Conservation (phyloP, 2,113 vertebrate species). For the Lycaon pictus region DNA sequence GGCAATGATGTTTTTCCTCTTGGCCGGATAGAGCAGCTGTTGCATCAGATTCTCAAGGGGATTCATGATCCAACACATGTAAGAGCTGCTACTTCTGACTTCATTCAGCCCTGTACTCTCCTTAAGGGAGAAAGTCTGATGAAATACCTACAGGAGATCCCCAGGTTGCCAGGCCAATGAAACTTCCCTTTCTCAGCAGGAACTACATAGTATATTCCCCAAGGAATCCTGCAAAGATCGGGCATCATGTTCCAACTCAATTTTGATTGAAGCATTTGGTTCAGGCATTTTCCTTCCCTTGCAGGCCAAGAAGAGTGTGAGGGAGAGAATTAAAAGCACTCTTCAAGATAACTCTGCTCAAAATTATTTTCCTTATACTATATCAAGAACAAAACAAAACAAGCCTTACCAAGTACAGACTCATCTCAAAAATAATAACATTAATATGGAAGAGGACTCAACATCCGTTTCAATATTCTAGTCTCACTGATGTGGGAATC, state of each 20-base stretch:
- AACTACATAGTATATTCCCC: not conserved
- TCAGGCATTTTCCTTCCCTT: not conserved
- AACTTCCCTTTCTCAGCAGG: not conserved
- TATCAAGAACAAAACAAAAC: conserved; percentile 27
- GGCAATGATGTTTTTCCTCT: not conserved
- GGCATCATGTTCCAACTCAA: not conserved
- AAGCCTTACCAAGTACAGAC: conserved; percentile 12
- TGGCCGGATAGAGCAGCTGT: not conserved
- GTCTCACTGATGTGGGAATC: not conserved
- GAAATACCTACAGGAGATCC: not conserved
- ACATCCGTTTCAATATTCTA: not conserved
- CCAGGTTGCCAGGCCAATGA: not conserved
- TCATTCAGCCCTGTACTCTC: not conserved
- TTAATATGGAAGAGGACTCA: not conserved
- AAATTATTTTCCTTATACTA: not conserved
- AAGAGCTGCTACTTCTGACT: not conserved
- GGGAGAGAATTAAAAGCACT: not conserved
- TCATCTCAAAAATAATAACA: conserved; percentile 26
- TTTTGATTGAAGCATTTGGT: not conserved
- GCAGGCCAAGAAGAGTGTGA: not conserved
- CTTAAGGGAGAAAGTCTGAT: not conserved
- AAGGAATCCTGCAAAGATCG: not conserved
- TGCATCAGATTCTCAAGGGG: conserved; percentile 31
- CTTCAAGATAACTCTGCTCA: not conserved
- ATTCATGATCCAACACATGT: not conserved